These are phyloP conservation scores for Volucella inflata DNA, from an alignment of 2,888 invertebrate species.

Conservation along the genomic window DNA sequence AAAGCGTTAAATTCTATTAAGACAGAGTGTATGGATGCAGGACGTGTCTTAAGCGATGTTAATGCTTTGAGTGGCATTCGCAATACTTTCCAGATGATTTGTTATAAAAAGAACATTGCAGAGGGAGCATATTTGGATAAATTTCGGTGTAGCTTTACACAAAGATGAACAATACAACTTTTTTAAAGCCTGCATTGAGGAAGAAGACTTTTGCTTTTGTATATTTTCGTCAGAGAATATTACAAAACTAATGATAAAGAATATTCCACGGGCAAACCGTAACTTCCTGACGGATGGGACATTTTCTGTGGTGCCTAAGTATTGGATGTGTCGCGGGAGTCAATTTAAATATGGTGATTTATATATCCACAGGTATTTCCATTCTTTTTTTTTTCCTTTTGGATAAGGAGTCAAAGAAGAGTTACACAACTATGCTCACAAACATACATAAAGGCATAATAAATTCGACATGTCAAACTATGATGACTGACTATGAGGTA, in stretches of 20 bases:
- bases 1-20: not conserved
- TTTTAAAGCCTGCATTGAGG: too few relatives aligned
- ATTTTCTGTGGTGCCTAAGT: constrained; percentile 1
- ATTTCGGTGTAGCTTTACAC: too few relatives aligned
- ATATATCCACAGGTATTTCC: too few relatives aligned
- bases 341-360: too few relatives aligned
- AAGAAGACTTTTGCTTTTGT: not conserved
- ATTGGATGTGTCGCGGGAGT: not conserved
- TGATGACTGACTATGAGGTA: too few relatives aligned
- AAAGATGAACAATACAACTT: too few relatives aligned
- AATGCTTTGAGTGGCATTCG: constrained; percentile 8
- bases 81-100: not conserved
- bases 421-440: too few relatives aligned
- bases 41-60: constrained; percentile 12
- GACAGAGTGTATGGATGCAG: constrained; percentile 9
- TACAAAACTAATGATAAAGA: constrained; percentile 1
- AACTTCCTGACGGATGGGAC: constrained; percentile 4
- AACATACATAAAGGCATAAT: too few relatives aligned
- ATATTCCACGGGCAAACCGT: constrained; percentile 5
- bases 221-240: not conserved
- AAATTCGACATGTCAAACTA: too few relatives aligned
- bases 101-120: too few relatives aligned
- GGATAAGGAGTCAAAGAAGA: not conserved
- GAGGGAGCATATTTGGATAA: not conserved
- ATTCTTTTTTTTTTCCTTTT: not conserved